A percentile compares a stretch with the other conserved stretches of the same genome.
Conservation (phyloP, 2,888 invertebrate genomes). For the Idaea straminata region DNA sequence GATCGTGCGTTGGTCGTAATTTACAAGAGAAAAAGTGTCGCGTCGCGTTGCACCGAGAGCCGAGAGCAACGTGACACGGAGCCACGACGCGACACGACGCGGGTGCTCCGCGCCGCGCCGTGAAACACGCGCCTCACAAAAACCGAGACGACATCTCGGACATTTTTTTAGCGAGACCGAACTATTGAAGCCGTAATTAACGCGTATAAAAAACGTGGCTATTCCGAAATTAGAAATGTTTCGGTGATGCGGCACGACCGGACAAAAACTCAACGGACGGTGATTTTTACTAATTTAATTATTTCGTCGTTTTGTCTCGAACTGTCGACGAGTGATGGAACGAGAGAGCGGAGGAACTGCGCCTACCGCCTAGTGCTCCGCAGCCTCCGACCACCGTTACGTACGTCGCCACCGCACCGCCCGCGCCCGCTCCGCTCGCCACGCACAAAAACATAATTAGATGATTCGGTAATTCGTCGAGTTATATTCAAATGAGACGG, state of each 20-base stretch:
- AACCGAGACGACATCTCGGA: constrained; percentile 35
- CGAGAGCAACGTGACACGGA: background rate
- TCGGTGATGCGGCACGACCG: constrained; percentile 52
- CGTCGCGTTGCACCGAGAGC: background rate
- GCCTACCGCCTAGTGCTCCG: constrained; percentile 4
- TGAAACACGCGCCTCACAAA: constrained; percentile 65
- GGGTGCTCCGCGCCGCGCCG: constrained; percentile 28
- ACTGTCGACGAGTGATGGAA: constrained; percentile 16
- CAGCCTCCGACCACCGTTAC: constrained; percentile 2
- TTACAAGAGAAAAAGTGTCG: background rate
- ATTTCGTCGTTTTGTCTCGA: constrained; percentile 58
- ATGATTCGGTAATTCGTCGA: constrained; percentile 35
- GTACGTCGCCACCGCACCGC: background rate
- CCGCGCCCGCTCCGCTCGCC: constrained; percentile 11
- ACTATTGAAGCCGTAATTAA: constrained; percentile 75
- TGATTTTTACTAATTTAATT: constrained; percentile 70
- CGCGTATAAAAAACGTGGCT: constrained; percentile 64
- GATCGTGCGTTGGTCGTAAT: constrained; percentile 1
- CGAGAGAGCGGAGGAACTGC: background rate
- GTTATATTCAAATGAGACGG: constrained; percentile 40
- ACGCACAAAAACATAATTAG: constrained; percentile 50
- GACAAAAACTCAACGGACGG: constrained; percentile 48
- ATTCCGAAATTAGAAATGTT: constrained; percentile 72
- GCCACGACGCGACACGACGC: too few species aligned
- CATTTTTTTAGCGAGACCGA: constrained; percentile 35